Conservation (phyloP, 2,113 vertebrate species). For the Clupea harengus region DNA sequence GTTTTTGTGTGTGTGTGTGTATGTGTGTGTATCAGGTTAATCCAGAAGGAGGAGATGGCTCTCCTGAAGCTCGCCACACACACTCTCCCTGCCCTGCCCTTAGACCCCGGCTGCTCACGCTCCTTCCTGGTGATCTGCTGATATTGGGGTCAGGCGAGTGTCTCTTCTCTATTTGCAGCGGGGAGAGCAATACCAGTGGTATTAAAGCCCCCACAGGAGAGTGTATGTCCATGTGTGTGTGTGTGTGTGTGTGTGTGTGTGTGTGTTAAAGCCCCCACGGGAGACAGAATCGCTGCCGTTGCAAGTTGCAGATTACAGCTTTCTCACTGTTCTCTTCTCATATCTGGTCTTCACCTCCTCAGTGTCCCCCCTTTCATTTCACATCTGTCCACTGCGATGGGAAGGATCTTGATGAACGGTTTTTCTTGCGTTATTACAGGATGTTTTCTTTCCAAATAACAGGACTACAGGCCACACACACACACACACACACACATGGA, state of each 20-base stretch:
- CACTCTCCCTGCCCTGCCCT: neutral
- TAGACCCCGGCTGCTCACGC: neutral
- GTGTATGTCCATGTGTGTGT: too few species aligned
- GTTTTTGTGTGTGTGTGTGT: neutral
- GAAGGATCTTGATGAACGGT: neutral
- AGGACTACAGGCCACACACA: neutral
- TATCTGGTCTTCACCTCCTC: neutral
- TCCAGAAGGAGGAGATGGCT: neutral
- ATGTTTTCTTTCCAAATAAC: neutral
- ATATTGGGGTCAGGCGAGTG: slow-evolving; percentile 31
- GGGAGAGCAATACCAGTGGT: slow-evolving; percentile 12
- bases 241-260: too few species aligned
- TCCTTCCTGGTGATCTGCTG: neutral
- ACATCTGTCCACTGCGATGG: neutral
- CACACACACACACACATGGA: neutral
- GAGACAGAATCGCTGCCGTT: slow-evolving; percentile 33
- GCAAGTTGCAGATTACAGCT: slow-evolving; percentile 39
- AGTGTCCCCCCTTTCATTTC: neutral
- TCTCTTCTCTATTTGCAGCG: slow-evolving; percentile 25
- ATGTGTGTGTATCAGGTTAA: neutral
- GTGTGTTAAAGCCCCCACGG: slow-evolving; percentile 36
- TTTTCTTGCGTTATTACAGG: neutral
- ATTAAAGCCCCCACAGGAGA: slow-evolving; percentile 36
- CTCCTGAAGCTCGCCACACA: neutral
- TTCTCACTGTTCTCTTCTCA: slow-evolving; percentile 12